A percentile compares a stretch with the other conserved stretches of the same genome.
phyloP scores from a whole-genome alignment of 1,140 invertebrate genomes.

The Drosophila seguyi region DNA sequence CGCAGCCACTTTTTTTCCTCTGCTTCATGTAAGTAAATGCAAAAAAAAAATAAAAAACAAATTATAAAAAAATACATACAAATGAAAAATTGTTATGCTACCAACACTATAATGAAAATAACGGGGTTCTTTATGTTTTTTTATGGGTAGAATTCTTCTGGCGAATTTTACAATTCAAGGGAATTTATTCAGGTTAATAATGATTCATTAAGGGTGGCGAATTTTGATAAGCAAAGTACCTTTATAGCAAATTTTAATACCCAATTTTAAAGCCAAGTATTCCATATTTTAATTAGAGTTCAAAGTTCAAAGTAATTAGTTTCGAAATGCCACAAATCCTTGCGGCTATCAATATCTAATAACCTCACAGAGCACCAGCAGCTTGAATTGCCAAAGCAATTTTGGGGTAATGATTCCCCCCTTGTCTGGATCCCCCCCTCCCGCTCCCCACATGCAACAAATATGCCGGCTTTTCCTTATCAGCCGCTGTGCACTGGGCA shows the following conservation, averaged over 20 bases:
- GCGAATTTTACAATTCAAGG: background rate
- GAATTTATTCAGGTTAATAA: background rate
- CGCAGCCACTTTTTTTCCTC: conserved; percentile 22
- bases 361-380: background rate
- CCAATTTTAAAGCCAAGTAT: background rate
- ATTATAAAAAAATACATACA: conserved; percentile 14
- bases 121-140: conserved; percentile 4
- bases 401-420: conserved; percentile 1
- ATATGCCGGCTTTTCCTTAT: conserved; percentile 51
- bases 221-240: background rate
- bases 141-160: background rate
- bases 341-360: background rate
- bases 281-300: background rate
- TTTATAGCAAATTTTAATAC: background rate
- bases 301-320: background rate
- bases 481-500: conserved; percentile 48
- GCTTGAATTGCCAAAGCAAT: background rate
- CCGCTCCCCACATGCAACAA: conserved; percentile 24
- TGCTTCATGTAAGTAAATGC: conserved; percentile 62
- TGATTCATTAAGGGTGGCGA: background rate
- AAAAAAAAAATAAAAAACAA: conserved; percentile 31
- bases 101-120: conserved; percentile 51
- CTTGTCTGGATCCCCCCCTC: background rate
- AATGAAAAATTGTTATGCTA: conserved; percentile 70
- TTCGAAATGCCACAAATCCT: background rate